Conservation (phyloP, 2,888 invertebrate genomes). For the Campopleginae sp. region DNA sequence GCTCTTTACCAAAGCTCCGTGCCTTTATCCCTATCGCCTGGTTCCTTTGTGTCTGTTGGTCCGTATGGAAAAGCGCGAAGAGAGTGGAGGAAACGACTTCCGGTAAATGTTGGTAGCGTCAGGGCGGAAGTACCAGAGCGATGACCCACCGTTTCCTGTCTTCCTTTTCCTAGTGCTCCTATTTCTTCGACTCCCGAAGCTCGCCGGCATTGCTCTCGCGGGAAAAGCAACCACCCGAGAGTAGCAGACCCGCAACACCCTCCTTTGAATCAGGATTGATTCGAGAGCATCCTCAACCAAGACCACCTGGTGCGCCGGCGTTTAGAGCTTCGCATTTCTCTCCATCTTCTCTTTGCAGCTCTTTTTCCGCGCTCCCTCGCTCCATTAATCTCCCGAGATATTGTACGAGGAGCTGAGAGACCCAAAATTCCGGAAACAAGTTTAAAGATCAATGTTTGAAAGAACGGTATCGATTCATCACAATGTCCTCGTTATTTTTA, state of each 20-base stretch:
- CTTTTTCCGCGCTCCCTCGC: conserved; percentile 9
- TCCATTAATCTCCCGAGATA: conserved; percentile 17
- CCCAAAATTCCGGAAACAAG: conserved; percentile 34
- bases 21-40: not conserved
- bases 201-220: not conserved
- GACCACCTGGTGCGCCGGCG: conserved; percentile 64
- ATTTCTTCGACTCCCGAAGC: conserved; percentile 19
- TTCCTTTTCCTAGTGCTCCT: conserved; percentile 25
- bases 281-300: conserved; percentile 55
- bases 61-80: not conserved
- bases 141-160: conserved; percentile 61
- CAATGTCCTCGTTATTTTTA: not conserved
- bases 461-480: not conserved
- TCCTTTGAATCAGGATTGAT: conserved; percentile 66
- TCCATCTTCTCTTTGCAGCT: conserved; percentile 51
- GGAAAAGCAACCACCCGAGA: conserved; percentile 52
- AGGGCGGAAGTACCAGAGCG: conserved; percentile 61
- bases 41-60: not conserved
- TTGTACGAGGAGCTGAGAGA: conserved; percentile 16
- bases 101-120: conserved; percentile 51
- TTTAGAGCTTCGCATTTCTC: conserved; percentile 65
- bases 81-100: conserved; percentile 66
- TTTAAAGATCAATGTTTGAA: not conserved
- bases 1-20: not conserved
- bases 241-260: conserved; percentile 9